Conservation (phyloP, 2,797 vertebrate genomes). For the Glossophaga mutica region DNA sequence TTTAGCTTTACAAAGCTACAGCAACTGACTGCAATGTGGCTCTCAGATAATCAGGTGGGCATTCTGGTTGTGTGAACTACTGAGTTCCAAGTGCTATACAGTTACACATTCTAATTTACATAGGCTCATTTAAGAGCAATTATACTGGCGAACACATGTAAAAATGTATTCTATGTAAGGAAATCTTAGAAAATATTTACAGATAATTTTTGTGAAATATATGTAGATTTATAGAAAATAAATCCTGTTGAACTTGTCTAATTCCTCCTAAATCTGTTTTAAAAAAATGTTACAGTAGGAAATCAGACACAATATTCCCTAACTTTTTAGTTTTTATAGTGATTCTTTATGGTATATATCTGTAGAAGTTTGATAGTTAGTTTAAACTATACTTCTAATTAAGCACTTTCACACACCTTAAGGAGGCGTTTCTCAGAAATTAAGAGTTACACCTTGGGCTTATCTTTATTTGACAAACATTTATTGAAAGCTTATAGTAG, state of each 20-base stretch:
- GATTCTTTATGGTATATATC: not conserved
- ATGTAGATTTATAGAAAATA: not conserved
- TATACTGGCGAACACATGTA: not conserved
- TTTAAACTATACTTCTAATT: not conserved
- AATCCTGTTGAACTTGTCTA: not conserved
- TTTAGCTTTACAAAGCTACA: slow-evolving; percentile 96
- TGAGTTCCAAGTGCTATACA: not conserved
- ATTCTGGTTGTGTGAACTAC: slow-evolving; percentile 43
- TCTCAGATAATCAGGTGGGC: slow-evolving; percentile 98
- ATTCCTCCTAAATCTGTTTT: not conserved
- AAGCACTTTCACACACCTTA: not conserved
- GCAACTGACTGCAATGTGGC: slow-evolving; percentile 98
- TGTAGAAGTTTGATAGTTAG: not conserved
- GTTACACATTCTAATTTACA: slow-evolving; percentile 9
- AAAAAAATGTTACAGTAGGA: not conserved
- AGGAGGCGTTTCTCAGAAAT: not conserved
- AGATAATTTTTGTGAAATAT: slow-evolving; percentile 1
- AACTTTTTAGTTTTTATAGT: not conserved
- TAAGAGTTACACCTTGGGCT: not conserved
- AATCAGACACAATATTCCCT: not conserved
- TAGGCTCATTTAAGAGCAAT: slow-evolving; percentile 11
- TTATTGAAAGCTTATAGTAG: not conserved
- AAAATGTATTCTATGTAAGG: not conserved
- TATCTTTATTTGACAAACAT: not conserved
- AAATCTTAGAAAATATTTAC: slow-evolving; percentile 10